Percentiles rank a stretch among this genome's conserved stretches.
These are phyloP conservation scores for Sciaenops ocellatus DNA, from an alignment of 2,797 vertebrate species.

Conservation along the genomic window DNA sequence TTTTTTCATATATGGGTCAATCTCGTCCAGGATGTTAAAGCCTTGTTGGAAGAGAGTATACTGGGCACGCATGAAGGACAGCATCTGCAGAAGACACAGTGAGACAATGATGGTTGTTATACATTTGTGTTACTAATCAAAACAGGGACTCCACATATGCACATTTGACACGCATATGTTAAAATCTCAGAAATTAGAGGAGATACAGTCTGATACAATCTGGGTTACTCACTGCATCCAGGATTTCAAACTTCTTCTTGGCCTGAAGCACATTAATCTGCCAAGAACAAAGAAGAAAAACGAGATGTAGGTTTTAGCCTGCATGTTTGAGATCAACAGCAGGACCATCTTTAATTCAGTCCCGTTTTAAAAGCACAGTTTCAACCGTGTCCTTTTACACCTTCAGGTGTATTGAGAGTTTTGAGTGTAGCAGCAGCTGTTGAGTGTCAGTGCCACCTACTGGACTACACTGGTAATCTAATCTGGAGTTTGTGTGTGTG, in stretches of 20 bases:
- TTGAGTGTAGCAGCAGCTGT: conserved; percentile 2
- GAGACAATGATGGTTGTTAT: background rate
- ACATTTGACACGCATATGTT: background rate
- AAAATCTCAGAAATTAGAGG: background rate
- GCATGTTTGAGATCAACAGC: conserved; percentile 3
- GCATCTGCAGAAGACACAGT: conserved; percentile 86
- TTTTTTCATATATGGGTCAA: conserved; percentile 98
- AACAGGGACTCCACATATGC: background rate
- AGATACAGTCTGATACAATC: background rate
- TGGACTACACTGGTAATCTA: conserved; percentile 41
- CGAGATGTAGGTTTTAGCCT: background rate
- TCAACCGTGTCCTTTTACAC: background rate
- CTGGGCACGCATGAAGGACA: conserved; percentile 99
- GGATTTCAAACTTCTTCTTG: conserved; percentile 99
- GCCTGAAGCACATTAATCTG: conserved; percentile 99
- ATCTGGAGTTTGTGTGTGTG: background rate
- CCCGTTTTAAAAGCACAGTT: background rate
- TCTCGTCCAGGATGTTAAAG: conserved; percentile 92
- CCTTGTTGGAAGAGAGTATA: conserved; percentile 96
- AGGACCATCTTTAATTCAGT: background rate
- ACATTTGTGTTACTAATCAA: background rate
- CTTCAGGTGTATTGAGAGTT: too few species aligned
- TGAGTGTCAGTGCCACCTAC: conserved; percentile 49
- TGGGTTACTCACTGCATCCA: conserved; percentile 92
- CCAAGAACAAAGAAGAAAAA: conserved; percentile 14